Evolutionary conservation across 2,797 vertebrate species (phyloP).

Genomic region (Crenichthys baileyi): DNA sequence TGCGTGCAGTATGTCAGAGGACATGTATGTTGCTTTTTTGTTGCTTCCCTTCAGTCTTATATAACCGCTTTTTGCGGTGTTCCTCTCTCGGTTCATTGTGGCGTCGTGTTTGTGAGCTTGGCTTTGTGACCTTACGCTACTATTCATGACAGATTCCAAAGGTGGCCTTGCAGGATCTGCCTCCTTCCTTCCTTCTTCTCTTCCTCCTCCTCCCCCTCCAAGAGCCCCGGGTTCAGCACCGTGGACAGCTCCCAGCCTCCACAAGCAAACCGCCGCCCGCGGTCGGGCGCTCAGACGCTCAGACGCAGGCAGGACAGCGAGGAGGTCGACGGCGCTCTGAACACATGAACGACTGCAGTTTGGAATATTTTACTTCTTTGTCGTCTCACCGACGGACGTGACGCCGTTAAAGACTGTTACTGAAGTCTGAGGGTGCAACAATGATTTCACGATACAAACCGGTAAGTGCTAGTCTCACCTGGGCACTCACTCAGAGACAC

Average conservation of each 20-base stretch:
- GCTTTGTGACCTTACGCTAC: neutral
- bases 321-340: constrained; percentile 26
- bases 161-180: constrained; percentile 39
- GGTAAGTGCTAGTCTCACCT: constrained; percentile 67
- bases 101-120: constrained; percentile 16
- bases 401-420: constrained; percentile 14
- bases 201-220: constrained; percentile 12
- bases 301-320: constrained; percentile 19
- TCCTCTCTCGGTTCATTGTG: constrained; percentile 20
- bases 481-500: constrained; percentile 8
- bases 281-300: constrained; percentile 26
- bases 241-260: constrained; percentile 73
- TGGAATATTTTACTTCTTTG: constrained; percentile 4
- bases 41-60: constrained; percentile 40
- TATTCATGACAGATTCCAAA: constrained; percentile 30
- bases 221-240: constrained; percentile 78
- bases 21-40: constrained; percentile 2
- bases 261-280: constrained; percentile 15
- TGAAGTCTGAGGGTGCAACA: constrained; percentile 41
- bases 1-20: neutral
- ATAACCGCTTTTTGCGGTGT: constrained; percentile 47
- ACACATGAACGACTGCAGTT: constrained; percentile 38
- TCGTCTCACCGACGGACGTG: constrained; percentile 41
- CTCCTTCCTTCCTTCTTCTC: neutral
- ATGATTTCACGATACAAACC: constrained; percentile 81